Base-by-base conservation (phyloP, 2,113 vertebrate genomes). In the Odocoileus hemionus region DNA sequence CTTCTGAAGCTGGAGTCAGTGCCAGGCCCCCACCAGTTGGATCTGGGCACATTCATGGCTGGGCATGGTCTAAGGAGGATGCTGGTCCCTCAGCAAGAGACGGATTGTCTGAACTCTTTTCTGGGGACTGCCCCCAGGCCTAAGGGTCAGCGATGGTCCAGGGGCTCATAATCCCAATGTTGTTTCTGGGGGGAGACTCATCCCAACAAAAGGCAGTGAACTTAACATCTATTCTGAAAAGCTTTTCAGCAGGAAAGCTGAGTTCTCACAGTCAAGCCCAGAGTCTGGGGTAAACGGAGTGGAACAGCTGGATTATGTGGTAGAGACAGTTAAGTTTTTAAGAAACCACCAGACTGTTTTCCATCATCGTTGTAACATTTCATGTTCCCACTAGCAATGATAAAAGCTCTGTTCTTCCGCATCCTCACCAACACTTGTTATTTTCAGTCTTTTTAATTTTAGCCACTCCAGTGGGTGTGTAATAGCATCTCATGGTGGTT, bases 381-480 rank as follows among this genome's bases (percentile, higher is more conserved):
- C 52, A 1, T 3, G 2, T 86, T 57, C 70, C 94, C 86, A 4
- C 55, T 33, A 47, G 58, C 61, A 5, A 10, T 5, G 16, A 1
- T 0, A 47, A 86, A 33, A 15, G 54, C 45, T 83, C 60, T 0
- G 45, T 43, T 92, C 86, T 70, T 43, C 86, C 50, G 8, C 54
- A 54, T 80, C 74, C 90, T 97, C 96, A 87, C 95, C 95, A 39
- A 33, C 58, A 95, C 97, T 95, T 97, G 90, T 91, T 96, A 94
- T 95, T 96, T 97, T 94, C 95, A 70, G 93, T 74, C 97, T 93
- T 97, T 93, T 90, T 88, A 76, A 94, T 93, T 92, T 92, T 79
- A 96, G 93, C 55, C 88, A 11, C 52, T 85, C 50, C 19, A 36
- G 58, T 36, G 60, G 84, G 67, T 88, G 60, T 64, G 57, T 78